These are phyloP conservation scores for Microctenopoma stevenorrisi DNA, from an alignment of 2,797 vertebrate species.

Conservation along the genomic window DNA sequence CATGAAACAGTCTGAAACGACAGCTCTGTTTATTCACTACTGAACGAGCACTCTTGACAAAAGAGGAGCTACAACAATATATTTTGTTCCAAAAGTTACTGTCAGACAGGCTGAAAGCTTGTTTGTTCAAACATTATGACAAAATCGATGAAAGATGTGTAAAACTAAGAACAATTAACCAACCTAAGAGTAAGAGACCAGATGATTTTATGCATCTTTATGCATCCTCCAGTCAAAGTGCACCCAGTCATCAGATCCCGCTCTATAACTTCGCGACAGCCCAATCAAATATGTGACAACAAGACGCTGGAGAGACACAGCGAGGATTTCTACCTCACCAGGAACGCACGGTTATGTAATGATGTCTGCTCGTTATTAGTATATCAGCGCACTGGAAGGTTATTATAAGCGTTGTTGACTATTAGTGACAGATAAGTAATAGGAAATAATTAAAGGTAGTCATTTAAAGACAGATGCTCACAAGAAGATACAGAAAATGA, in stretches of 20 bases:
- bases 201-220: rapidly evolving
- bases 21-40: neutral
- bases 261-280: slow-evolving; percentile 13
- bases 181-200: rapidly evolving
- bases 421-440: slow-evolving; percentile 3
- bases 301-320: neutral
- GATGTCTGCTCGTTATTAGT: slow-evolving; percentile 7
- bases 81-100: neutral
- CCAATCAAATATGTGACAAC: slow-evolving; percentile 38
- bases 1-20: neutral
- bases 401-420: neutral
- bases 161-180: neutral
- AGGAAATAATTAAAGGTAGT: neutral
- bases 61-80: neutral
- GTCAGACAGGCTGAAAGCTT: neutral
- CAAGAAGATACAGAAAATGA: neutral
- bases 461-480: neutral
- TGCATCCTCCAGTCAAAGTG: slow-evolving; percentile 26
- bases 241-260: slow-evolving; percentile 30
- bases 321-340: neutral
- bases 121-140: too few relatives aligned
- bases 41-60: neutral
- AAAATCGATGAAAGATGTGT: neutral
- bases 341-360: slow-evolving; percentile 28
- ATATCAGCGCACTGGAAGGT: neutral